A percentile compares a stretch with the other conserved stretches of the same genome.
Evolutionary conservation across 2,888 invertebrate genomes (phyloP).

Genomic region (Agrochola circellaris): DNA sequence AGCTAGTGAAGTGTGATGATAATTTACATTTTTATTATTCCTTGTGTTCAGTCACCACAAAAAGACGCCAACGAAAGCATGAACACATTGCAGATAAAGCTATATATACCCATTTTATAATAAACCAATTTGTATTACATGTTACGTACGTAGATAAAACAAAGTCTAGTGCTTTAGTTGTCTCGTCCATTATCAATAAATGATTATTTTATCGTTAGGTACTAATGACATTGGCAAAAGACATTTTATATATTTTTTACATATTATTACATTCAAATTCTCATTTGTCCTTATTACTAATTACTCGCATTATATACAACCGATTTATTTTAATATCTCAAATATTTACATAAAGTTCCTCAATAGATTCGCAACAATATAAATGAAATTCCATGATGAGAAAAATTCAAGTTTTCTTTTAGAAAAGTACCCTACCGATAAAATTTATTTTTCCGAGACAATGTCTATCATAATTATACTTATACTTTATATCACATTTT

Average conservation of each 20-base stretch:
- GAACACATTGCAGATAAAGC: conserved; percentile 27
- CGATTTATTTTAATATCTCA: conserved; percentile 35
- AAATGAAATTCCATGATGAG: conserved; percentile 59
- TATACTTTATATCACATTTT: conserved; percentile 77
- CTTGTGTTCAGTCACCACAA: conserved; percentile 30
- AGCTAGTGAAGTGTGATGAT: conserved; percentile 49
- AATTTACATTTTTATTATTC: conserved; percentile 64
- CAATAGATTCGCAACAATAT: conserved; percentile 59
- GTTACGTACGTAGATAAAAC: not conserved
- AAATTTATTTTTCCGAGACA: conserved; percentile 63
- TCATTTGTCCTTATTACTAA: conserved; percentile 30
- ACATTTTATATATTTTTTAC: conserved; percentile 31
- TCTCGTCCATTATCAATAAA: conserved; percentile 23
- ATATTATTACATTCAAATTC: conserved; percentile 44
- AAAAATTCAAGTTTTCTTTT: conserved; percentile 68
- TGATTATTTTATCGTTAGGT: conserved; percentile 16
- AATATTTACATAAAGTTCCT: conserved; percentile 66
- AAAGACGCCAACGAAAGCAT: conserved; percentile 25
- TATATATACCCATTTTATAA: not conserved
- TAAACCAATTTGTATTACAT: conserved; percentile 5
- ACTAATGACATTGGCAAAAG: conserved; percentile 44
- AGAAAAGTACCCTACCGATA: conserved; percentile 71
- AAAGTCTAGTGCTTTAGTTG: not conserved
- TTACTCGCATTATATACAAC: conserved; percentile 59
- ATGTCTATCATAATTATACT: conserved; percentile 65